Base-by-base conservation (phyloP, 2,888 invertebrate genomes). In the Allygus modestus region DNA sequence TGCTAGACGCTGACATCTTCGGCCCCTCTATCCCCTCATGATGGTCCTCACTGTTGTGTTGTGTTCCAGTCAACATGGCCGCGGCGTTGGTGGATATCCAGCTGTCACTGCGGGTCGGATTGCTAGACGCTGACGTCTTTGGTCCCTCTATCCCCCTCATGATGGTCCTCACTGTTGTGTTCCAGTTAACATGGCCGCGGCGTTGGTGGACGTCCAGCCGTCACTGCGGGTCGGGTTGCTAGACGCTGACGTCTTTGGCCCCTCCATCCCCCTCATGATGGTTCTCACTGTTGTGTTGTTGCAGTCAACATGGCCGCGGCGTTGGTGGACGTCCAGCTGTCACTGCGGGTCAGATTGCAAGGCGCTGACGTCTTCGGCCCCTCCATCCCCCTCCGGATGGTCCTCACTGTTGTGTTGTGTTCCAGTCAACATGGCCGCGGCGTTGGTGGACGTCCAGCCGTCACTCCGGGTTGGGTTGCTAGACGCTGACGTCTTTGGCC, bases 341-440 rank as follows among this genome's bases (percentile, higher is more conserved):
- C 92, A 41, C 94, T 94, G 89, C 92, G 93, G 87, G 93, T 99
- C 85, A 98, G 98, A 0, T 91, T 99, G 11, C 91, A 99, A 83
- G 99, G 99, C 92, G 97, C 97, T 0, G 99, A 99, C 90, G 95
- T 99, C 15, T 98, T 97, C 91, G 99, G 99, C 0, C 99, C 99
- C 0, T 97, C 97, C 0, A 93, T 98, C 87, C 98, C 98, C n/a
- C n/a, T n/a, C n/a, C n/a, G n/a, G n/a, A n/a, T n/a, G 17, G n/a
- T 69, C 26, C 17, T 28, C 91, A 96, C 97, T 97, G 12, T 98
- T n/a, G n/a, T n/a, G n/a, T n/a, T n/a, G n/a, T n/a, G n/a, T n/a
- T n/a, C n/a, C n/a, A n/a, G n/a, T n/a, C n/a, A n/a, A 98, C 91
- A 92, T 98, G 84, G 96, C 98, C 0, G 93, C 95, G 86, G 96